Percentiles rank a stretch among this genome's conserved stretches.
phyloP scores from a whole-genome alignment of 2,888 invertebrate species.

The Metalampra italica region DNA sequence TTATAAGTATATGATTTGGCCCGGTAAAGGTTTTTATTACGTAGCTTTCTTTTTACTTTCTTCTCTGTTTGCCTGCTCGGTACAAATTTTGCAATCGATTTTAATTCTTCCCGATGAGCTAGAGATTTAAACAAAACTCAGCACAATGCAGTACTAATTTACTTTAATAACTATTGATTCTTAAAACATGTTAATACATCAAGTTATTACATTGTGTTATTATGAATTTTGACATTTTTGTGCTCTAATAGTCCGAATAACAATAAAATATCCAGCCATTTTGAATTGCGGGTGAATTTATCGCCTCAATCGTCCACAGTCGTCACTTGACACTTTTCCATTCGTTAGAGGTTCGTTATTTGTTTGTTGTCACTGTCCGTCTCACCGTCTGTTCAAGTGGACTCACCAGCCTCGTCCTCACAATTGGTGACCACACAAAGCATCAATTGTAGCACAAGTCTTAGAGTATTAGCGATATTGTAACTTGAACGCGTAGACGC shows the following conservation, averaged over 20 bases:
- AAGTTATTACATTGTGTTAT: no score
- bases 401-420: conserved; percentile 31
- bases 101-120: no score
- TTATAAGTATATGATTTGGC: no score
- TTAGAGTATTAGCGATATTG: not conserved
- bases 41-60: no score
- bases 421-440: conserved; percentile 56
- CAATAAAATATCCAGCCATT: not conserved
- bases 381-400: conserved; percentile 20
- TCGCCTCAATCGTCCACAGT: not conserved
- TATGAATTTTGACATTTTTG: no score
- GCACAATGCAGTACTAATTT: no score
- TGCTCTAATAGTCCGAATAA: not conserved
- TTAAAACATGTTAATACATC: no score
- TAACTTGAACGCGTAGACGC: not conserved
- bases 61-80: no score
- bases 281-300: conserved; percentile 2
- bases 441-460: conserved; percentile 24
- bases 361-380: conserved; percentile 64
- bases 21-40: no score
- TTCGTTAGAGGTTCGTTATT: conserved; percentile 72
- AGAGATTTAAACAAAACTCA: no score
- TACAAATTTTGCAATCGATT: no score
- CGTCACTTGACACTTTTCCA: conserved; percentile 58
- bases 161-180: no score